These are phyloP conservation scores for Pachliopta kotzebuea DNA, from an alignment of 2,888 invertebrate species.

Conservation along the genomic window DNA sequence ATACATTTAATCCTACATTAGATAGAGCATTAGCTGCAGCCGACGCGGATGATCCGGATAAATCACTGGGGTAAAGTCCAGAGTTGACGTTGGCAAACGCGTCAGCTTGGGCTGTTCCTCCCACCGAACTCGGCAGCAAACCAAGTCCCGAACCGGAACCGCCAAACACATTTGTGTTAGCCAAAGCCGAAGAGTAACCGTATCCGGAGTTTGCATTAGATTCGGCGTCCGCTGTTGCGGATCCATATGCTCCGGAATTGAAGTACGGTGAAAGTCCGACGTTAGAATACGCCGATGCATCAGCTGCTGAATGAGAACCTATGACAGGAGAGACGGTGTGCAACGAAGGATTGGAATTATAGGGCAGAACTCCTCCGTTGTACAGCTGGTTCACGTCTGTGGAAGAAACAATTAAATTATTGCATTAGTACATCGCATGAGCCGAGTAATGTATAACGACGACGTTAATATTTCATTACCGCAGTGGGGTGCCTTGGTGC, in stretches of 20 bases:
- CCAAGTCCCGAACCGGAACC: neutral
- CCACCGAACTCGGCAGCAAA: slow-evolving; percentile 1
- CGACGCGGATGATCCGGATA: slow-evolving; percentile 10
- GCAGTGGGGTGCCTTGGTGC: slow-evolving; percentile 35
- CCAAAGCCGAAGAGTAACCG: neutral
- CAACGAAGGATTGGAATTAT: slow-evolving; percentile 1
- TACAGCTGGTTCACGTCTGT: slow-evolving; percentile 9
- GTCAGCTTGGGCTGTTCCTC: slow-evolving; percentile 8
- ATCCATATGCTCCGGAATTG: slow-evolving; percentile 1
- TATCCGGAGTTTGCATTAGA: slow-evolving; percentile 10
- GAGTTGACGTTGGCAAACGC: slow-evolving; percentile 15
- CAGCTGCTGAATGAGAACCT: slow-evolving; percentile 16
- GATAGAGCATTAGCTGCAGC: slow-evolving; percentile 14
- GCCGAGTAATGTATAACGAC: too few species aligned
- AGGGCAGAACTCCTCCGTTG: slow-evolving; percentile 4
- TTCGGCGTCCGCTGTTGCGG: slow-evolving; percentile 19
- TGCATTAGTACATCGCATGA: too few species aligned
- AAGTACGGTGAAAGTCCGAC: neutral
- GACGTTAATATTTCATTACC: slow-evolving; percentile 25
- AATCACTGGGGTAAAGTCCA: slow-evolving; percentile 11
- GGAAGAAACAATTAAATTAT: slow-evolving; percentile 1
- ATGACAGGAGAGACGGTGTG: neutral
- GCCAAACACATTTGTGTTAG: neutral
- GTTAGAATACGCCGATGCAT: slow-evolving; percentile 13
- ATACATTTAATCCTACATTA: slow-evolving; percentile 7